Evolutionary conservation across 2,797 vertebrate species (phyloP), one percentile per base, ranked within the genome.

Genomic region (Rhinoraja longicauda): DNA sequence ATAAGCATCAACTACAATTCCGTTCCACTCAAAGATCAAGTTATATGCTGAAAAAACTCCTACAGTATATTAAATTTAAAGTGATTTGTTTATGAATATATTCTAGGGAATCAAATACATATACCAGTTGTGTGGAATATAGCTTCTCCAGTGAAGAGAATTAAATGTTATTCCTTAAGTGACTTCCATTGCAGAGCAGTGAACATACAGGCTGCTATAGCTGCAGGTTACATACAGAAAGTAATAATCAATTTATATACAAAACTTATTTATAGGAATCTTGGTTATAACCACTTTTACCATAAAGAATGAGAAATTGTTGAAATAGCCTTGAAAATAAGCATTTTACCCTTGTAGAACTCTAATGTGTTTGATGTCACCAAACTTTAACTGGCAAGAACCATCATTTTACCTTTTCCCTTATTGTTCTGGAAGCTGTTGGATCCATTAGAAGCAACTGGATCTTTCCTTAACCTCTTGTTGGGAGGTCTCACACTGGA

Each of bases 401-500:
- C 90, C 90, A 26, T 92, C 70, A 53, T 92, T 92, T 73, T 97
- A 99, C 99, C 99, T 99, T 98, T 99, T 93, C 97, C 96, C 96
- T 97, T 98, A 9, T 97, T 96, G 94, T 96, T 96, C 94, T 96
- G 94, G 93, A 96, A 96, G 94, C 97, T 97, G 95, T 96, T 97
- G 45, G 98, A 75, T 53, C 90, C 96, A 94, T 97, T 95, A 93
- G 97, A 96, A 94, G 97, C 95, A 94, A 97, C 94, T 64, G 97
- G 96, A 96, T 99, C 99, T 96, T 98, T 99, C 97, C 98, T 97
- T 95, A 98, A 97, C 95, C 98, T 97, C 95, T 99, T 99, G 96
- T 97, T 99, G 95, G 99, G 98, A 93, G 99, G 99, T 96, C 99
- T 96, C 95, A 99, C 99, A 93, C 99, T 99, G 93, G 99, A 99